Percentiles rank a stretch among this genome's conserved stretches.
phyloP scores from a whole-genome alignment of 2,888 invertebrate species.

The Plagodis pulveraria region DNA sequence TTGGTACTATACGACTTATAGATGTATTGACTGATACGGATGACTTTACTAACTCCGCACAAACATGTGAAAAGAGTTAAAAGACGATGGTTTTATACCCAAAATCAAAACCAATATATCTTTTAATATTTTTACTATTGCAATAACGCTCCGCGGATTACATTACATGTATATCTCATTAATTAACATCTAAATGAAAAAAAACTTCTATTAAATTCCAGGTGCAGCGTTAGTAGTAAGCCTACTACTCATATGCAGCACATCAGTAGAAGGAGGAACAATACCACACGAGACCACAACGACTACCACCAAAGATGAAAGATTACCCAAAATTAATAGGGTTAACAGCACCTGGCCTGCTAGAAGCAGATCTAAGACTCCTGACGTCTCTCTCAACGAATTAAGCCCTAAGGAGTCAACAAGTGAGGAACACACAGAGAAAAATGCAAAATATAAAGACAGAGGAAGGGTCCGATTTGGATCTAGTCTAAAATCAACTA shows the following conservation, averaged over 20 bases:
- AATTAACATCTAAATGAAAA: not conserved
- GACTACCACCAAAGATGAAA: slow-evolving; percentile 60
- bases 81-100: too few species aligned
- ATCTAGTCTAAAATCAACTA: slow-evolving; percentile 57
- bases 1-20: too few species aligned
- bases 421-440: slow-evolving; percentile 74
- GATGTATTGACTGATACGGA: too few species aligned
- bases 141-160: too few species aligned
- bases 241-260: slow-evolving; percentile 74
- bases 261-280: slow-evolving; percentile 62
- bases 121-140: too few species aligned
- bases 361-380: slow-evolving; percentile 56
- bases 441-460: slow-evolving; percentile 79
- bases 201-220: slow-evolving; percentile 51
- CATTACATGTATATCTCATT: too few species aligned
- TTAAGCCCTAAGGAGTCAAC: slow-evolving; percentile 69
- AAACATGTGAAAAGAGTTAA: not conserved
- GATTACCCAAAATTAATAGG: slow-evolving; percentile 51
- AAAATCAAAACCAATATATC: too few species aligned
- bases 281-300: slow-evolving; percentile 63
- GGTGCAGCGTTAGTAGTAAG: slow-evolving; percentile 79
- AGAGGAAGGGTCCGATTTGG: slow-evolving; percentile 73
- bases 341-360: slow-evolving; percentile 49
- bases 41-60: not conserved
- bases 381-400: slow-evolving; percentile 73